phyloP scores from a whole-genome alignment of 92 coral and sea anemone species.

The Zoanthus solanderi region DNA sequence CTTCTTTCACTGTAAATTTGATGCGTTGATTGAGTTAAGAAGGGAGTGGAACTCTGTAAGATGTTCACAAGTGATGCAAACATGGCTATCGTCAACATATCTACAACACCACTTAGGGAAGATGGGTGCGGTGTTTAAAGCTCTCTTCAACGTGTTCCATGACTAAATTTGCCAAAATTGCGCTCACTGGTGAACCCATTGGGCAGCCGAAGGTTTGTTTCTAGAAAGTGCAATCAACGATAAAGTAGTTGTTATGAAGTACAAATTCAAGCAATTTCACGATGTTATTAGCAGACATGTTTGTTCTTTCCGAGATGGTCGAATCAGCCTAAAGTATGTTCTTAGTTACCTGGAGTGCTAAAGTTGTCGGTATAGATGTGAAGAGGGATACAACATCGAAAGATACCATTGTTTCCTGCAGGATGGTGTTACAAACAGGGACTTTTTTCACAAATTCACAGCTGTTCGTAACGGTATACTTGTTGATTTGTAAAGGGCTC shows the following conservation, averaged over 20 bases:
- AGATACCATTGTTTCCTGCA: not conserved
- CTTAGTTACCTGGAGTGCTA: not conserved
- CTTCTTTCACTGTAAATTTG: not conserved
- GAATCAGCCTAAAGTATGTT: not conserved
- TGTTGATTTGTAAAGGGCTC: no score
- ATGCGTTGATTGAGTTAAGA: conserved; percentile 42
- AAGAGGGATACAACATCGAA: not conserved
- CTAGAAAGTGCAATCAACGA: conserved; percentile 13
- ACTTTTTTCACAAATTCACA: no score
- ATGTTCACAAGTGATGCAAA: no score
- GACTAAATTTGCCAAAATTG: no score
- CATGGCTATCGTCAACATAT: conserved; percentile 48
- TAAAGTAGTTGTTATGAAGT: conserved; percentile 30
- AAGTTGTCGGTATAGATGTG: not conserved
- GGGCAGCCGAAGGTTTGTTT: conserved; percentile 54
- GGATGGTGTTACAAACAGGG: no score
- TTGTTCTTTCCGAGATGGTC: not conserved
- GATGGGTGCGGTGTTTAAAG: conserved; percentile 24
- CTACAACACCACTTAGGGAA: conserved; percentile 67
- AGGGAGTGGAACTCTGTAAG: not conserved
- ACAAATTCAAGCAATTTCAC: not conserved
- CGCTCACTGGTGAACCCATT: no score
- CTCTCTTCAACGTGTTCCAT: conserved; percentile 38
- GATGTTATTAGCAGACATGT: not conserved
- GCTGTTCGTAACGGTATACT: no score